Evolutionary conservation across 2,797 vertebrate species (phyloP), one percentile per base, ranked within the genome.

Genomic region (Schizopygopsis malacanthus): DNA sequence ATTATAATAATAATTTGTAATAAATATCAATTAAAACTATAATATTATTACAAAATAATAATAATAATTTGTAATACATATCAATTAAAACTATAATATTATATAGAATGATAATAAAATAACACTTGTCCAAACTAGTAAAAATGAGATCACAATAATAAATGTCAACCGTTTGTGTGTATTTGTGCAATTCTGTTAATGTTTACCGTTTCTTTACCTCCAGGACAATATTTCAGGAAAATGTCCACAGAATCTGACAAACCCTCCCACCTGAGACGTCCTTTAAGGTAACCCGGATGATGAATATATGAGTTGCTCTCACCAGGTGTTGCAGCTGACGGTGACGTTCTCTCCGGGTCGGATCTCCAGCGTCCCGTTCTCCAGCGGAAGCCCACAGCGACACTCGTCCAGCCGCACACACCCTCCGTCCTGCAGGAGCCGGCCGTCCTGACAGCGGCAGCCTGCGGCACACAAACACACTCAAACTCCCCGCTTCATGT

Each of bases 321-420:
- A 98, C 97, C 98, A 99, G 89, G 91, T 95, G 89, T 96, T 96
- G 89, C 98, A 98, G 78, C 95, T 95, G 39, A 95, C 0, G 1
- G 47, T 86, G 0, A 95, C 78, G 20, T 81, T 86, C 71, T 94
- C 91, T 4, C 92, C 92, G 0, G 96, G 96, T 2, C 20, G 15
- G 69, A 96, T 91, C 92, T 96, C 96, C 70, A 88, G 84, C 0
- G 94, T 96, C 84, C 93, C 88, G 1, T 95, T 96, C 83, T 91
- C 94, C 13, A 89, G 90, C 5, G 96, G 95, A 82, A 96, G 83
- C 16, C 96, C 96, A 28, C 97, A 98, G 91, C 94, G 96, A 87
- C 98, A 98, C 0, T 94, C 90, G 2, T 92, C 67, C 76, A 96
- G 37, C 0, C 93, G 92, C 59, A 97, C 95, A 13, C 97, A 98